Conservation (phyloP, 2,888 invertebrate genomes). For the Eupithecia tripunctaria region DNA sequence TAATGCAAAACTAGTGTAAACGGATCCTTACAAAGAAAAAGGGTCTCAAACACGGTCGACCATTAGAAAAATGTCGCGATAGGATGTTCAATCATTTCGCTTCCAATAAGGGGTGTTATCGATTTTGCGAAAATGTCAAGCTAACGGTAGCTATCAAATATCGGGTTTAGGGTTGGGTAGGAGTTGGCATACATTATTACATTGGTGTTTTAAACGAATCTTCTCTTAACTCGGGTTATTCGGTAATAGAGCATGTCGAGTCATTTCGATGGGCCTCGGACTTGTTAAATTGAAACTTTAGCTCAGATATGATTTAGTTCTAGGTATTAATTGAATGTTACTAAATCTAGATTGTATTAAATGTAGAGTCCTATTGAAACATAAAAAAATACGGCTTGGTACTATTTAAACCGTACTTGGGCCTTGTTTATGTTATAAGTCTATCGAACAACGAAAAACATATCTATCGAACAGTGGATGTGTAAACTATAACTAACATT, state of each 20-base stretch:
- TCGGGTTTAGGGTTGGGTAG: constrained; percentile 60
- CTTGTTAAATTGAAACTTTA: background rate
- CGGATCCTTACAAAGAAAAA: constrained; percentile 72
- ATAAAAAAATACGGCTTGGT: too few relatives aligned
- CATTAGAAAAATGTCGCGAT: constrained; percentile 85
- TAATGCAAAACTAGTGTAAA: constrained; percentile 51
- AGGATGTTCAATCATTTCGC: constrained; percentile 84
- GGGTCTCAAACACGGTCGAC: constrained; percentile 80
- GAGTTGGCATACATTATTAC: constrained; percentile 41
- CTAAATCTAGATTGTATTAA: too few relatives aligned
- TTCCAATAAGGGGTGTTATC: constrained; percentile 84
- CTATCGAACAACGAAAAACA: too few relatives aligned
- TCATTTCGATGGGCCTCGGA: background rate
- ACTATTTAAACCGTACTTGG: too few relatives aligned
- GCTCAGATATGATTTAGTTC: background rate
- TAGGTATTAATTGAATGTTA: too few relatives aligned
- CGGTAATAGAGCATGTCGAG: background rate
- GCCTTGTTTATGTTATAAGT: too few relatives aligned
- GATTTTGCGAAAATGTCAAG: constrained; percentile 82
- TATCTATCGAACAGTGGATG: background rate
- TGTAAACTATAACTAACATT: background rate
- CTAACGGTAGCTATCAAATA: constrained; percentile 68
- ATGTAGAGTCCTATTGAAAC: too few relatives aligned
- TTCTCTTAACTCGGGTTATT: background rate
- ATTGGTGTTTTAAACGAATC: constrained; percentile 10